A percentile compares a stretch with the other conserved stretches of the same genome.
Conservation (phyloP, 2,888 invertebrate genomes). For the Digitonthophagus gazella region DNA sequence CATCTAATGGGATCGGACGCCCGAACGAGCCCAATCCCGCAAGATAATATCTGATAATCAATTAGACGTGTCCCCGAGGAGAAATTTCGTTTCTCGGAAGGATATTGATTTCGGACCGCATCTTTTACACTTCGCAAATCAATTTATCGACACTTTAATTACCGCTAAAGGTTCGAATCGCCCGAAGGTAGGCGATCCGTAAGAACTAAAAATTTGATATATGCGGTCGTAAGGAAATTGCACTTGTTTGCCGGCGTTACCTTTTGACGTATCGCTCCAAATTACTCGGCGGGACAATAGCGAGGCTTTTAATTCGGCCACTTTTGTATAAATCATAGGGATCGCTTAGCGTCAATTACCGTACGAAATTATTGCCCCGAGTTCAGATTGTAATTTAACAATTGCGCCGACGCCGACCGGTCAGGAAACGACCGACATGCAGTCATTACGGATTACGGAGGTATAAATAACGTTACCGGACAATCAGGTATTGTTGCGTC, state of each 20-base stretch:
- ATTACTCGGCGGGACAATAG: background rate
- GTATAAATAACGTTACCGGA: background rate
- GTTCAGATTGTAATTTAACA: background rate
- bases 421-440: background rate
- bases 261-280: background rate
- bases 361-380: background rate
- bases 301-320: background rate
- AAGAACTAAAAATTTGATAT: no score
- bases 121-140: background rate
- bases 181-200: background rate
- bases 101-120: background rate
- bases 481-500: background rate
- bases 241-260: no score
- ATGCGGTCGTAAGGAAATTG: no score
- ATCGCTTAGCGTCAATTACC: background rate
- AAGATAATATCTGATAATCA: background rate
- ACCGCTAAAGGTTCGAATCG: background rate
- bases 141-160: background rate
- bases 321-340: background rate
- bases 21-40: background rate
- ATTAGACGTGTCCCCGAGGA: background rate
- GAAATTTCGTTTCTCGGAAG: background rate
- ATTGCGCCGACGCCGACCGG: background rate
- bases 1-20: background rate
- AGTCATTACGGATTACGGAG: background rate